Conservation (phyloP, 2,113 vertebrate species). For the Sisor rabdophorus region DNA sequence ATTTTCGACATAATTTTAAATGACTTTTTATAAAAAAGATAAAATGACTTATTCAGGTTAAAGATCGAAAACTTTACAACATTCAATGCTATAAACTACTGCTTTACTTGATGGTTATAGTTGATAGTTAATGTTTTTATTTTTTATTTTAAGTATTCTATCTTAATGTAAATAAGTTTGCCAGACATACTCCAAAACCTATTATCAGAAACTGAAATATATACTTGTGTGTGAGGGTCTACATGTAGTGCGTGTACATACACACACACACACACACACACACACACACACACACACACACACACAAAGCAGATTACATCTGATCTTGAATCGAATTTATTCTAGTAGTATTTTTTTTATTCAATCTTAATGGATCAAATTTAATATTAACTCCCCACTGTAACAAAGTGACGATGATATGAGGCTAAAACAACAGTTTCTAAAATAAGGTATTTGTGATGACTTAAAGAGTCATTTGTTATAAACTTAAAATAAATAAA, state of each 20-base stretch:
- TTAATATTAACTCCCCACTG: not conserved
- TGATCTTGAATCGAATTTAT: not conserved
- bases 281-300: not conserved
- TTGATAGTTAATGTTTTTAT: not conserved
- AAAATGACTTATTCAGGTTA: not conserved
- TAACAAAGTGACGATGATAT: not conserved
- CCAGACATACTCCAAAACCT: not conserved
- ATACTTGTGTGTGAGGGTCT: not conserved
- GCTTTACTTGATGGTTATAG: not conserved
- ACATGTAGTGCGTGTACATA: not conserved
- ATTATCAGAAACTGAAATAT: not conserved
- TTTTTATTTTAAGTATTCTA: slow-evolving; percentile 12
- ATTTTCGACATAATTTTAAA: not conserved
- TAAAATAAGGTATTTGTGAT: no score
- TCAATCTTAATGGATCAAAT: not conserved
- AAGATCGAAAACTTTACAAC: not conserved
- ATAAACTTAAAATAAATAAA: not conserved
- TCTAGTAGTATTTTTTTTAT: not conserved
- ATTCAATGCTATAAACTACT: not conserved
- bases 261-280: not conserved
- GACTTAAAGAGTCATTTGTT: not conserved
- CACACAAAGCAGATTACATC: no score
- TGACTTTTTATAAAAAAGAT: not conserved
- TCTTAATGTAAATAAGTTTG: not conserved
- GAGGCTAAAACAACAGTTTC: not conserved